These are phyloP conservation scores for Prolemur simus DNA, from an alignment of 2,113 vertebrate genomes.

Conservation along the genomic window DNA sequence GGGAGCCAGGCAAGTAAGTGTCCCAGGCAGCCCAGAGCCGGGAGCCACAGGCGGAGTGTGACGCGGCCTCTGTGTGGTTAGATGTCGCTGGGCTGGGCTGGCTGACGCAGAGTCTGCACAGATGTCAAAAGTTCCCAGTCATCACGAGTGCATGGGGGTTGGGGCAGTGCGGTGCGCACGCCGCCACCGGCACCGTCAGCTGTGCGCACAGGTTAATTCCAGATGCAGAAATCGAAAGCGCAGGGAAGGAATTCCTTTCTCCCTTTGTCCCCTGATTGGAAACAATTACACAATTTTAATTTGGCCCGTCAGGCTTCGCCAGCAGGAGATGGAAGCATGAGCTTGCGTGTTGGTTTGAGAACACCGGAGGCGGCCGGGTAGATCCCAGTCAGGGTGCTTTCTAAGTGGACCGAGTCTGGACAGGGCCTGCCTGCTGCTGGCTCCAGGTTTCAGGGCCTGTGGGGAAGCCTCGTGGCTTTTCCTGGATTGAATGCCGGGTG, in stretches of 20 bases:
- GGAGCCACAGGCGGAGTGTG: neutral
- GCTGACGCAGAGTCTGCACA: too few relatives aligned
- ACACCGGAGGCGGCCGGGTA: rapidly evolving
- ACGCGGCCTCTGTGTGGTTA: rapidly evolving
- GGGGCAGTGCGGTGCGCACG: neutral
- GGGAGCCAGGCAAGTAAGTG: neutral
- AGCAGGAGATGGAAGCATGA: rapidly evolving
- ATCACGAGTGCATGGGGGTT: rapidly evolving
- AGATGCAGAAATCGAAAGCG: neutral
- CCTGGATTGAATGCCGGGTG: neutral
- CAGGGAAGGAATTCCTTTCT: neutral
- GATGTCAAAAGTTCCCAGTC: rapidly evolving
- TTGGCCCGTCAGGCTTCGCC: neutral
- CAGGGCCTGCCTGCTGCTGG: rapidly evolving
- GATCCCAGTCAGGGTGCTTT: rapidly evolving
- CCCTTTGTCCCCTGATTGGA: neutral
- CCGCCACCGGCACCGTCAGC: rapidly evolving
- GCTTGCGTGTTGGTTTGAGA: neutral
- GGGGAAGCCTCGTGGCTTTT: neutral
- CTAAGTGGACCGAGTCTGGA: rapidly evolving
- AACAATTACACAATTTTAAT: neutral
- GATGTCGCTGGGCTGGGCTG: neutral
- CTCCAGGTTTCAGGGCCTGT: rapidly evolving
- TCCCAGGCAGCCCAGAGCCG: rapidly evolving
- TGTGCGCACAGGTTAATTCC: neutral